A percentile compares a stretch with the other conserved stretches of the same genome.
Evolutionary conservation across 2,113 vertebrate genomes (phyloP).

Genomic region (Phylloscopus trochilus): DNA sequence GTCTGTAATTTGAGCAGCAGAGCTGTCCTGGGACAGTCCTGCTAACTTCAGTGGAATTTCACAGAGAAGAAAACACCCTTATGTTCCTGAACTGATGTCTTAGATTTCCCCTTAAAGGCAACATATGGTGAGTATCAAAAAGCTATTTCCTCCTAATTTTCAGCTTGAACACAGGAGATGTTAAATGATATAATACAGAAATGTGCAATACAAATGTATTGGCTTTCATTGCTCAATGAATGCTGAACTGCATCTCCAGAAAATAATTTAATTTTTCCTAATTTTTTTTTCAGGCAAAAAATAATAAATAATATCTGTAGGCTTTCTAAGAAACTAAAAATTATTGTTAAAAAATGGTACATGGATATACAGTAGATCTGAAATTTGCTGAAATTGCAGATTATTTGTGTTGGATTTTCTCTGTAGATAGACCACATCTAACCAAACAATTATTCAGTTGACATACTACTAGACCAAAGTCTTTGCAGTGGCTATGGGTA

Average conservation of each 20-base stretch:
- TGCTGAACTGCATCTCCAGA: background rate
- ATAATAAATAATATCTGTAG: background rate
- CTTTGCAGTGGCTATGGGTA: background rate
- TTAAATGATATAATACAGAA: background rate
- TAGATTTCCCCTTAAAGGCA: background rate
- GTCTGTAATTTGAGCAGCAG: background rate
- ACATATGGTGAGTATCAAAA: background rate
- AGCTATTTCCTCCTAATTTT: conserved; percentile 5
- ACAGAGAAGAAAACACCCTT: background rate
- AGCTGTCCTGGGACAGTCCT: background rate
- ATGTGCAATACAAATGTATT: background rate
- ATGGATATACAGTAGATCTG: background rate
- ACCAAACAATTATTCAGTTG: background rate
- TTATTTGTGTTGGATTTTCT: background rate
- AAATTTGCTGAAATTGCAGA: background rate
- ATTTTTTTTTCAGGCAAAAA: background rate
- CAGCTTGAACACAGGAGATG: background rate
- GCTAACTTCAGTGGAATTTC: background rate
- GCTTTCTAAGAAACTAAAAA: background rate
- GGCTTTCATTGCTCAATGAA: background rate
- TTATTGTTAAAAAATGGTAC: background rate
- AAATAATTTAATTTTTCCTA: background rate
- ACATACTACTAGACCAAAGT: background rate
- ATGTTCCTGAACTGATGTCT: background rate
- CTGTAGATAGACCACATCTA: background rate